Evolutionary conservation across 2,888 invertebrate species (phyloP), one percentile per base, ranked within the genome.

Genomic region (Zeuzera pyrina): DNA sequence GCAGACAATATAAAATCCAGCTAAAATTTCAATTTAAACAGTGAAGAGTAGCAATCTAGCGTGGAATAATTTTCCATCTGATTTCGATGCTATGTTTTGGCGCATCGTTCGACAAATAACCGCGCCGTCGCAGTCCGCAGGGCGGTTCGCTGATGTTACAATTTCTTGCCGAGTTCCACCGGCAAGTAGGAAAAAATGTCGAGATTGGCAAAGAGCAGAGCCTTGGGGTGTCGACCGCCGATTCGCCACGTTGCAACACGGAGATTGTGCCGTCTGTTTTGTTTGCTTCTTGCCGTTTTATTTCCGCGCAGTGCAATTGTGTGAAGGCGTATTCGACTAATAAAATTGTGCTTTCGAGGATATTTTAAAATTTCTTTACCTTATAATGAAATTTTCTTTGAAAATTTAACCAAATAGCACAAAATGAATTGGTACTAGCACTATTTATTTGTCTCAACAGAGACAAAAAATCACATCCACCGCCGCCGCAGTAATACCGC

Each of bases 1-100:
- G n/a, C n/a, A n/a, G n/a, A n/a, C n/a, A n/a, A n/a, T n/a, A n/a
- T n/a, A n/a, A n/a, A n/a, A n/a, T n/a, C n/a, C n/a, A n/a, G n/a
- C n/a, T n/a, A n/a, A n/a, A n/a, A n/a, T n/a, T n/a, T n/a, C n/a
- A n/a, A n/a, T 68, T 65, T 68, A 67, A 74, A 71, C 70, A 72
- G 67, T 63, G 53, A 62, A 61, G 65, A 68, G 64, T 69, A 70
- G 67, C 74, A 77, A 72, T 76, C 67, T 69, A 62, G 69, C 57
- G 59, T 47, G 53, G 71, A 79, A 77, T 72, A 69, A 77, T 76
- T 76, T 78, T 78, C 73, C 66, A 68, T 68, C 58, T 66, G 71
- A 79, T 78, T 74, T 71, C 72, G 61, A 70, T 66, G 76, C 65
- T 56, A 76, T 81, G 72, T 78, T 81, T 79, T 76, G 79, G 79